Evolutionary conservation across 2,113 vertebrate species (phyloP), one percentile per base, ranked within the genome.

Genomic region (Bubo bubo): DNA sequence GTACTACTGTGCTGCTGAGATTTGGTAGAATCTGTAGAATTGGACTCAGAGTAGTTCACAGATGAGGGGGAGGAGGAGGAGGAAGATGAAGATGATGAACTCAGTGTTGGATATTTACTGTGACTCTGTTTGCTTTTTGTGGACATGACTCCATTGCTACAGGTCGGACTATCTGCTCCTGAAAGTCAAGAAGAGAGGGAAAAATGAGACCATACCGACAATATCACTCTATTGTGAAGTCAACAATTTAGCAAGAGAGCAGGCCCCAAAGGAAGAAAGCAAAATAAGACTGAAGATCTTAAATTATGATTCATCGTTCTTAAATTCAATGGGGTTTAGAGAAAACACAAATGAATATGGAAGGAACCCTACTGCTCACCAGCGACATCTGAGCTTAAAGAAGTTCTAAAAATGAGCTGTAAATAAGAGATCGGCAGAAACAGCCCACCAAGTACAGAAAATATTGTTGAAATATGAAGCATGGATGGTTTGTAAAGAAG

Each of bases 21-120:
- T 98, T 99, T 99, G 93, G 99, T 99, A 95, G 99, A 99, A 98
- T 99, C 99, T 71, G 99, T 99, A 97, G 99, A 99, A 98, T 99
- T 99, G 97, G 99, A 99, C 97, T 99, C 99, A 1, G 99, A 99
- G 97, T 99, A 99, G 98, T 99, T 99, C 98, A 99, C 98, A 39
- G 99, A 99, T 83, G 99, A 99, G 64, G 99, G 99, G 92, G 99
- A 99, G 63, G 99, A 99, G 63, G 99, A 99, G 68, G 99, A 99
- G 3, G 98, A 98, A 34, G 98, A 98, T 7, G 98, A 98, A 13
- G 98, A 98, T 67, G 99, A 98, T 14, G 99, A 99, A 97, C 99
- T 99, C 94, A 99, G 98, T 17, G 99, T 98, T 71, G 99, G 98
- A 93, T 99, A 99, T 98, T 99, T 99, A 98, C 98, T 98, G 98